Percentiles rank a stretch among this genome's conserved stretches.
Evolutionary conservation across 2,797 vertebrate species (phyloP).

Genomic region (Lophotriccus pileatus): DNA sequence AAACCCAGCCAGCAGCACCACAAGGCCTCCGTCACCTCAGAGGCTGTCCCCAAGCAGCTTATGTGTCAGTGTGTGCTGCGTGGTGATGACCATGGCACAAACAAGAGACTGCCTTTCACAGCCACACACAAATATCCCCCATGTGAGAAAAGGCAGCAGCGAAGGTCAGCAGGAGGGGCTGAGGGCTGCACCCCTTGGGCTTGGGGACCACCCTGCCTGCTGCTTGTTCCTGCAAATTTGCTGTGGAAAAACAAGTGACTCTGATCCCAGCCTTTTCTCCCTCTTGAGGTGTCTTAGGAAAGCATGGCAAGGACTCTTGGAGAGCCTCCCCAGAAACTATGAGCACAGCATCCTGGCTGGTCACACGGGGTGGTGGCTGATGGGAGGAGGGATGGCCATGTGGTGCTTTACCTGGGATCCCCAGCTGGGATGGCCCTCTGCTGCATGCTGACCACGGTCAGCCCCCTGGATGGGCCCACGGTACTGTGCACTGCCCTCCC

Average conservation of each 20-base stretch:
- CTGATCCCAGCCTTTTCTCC: neutral
- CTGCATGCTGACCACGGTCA: neutral
- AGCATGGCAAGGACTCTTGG: accelerated
- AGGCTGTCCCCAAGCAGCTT: neutral
- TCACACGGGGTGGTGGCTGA: accelerated
- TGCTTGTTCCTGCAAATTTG: neutral
- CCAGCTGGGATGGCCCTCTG: neutral
- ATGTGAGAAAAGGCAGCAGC: neutral
- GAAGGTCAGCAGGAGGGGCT: neutral
- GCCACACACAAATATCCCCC: neutral
- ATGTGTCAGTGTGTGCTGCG: accelerated
- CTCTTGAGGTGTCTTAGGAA: neutral
- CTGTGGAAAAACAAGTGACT: neutral
- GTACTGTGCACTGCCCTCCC: neutral
- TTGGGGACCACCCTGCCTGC: accelerated
- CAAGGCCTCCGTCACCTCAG: neutral
- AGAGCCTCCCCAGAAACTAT: neutral
- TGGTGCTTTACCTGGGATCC: accelerated
- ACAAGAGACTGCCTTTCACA: neutral
- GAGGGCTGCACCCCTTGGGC: neutral
- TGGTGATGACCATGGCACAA: accelerated
- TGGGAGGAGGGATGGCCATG: accelerated
- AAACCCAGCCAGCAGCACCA: neutral
- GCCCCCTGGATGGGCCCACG: accelerated
- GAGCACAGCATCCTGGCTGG: neutral